Evolutionary conservation across 2,797 vertebrate species (phyloP).

Genomic region (Caiman crocodilus): DNA sequence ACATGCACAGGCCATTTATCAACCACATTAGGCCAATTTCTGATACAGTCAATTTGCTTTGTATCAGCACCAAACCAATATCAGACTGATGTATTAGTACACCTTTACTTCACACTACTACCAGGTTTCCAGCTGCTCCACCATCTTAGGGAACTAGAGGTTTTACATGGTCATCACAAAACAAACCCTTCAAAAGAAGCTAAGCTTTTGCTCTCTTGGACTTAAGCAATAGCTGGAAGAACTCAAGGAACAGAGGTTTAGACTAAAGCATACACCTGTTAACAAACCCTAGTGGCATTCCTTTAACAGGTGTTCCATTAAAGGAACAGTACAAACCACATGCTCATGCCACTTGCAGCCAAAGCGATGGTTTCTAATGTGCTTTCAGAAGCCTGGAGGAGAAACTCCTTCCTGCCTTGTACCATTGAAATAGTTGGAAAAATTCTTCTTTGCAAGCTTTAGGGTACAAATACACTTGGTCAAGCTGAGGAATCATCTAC

Average conservation of each 20-base stretch:
- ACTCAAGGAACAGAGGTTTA: not conserved
- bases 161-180: not conserved
- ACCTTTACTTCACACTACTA: no score
- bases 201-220: not conserved
- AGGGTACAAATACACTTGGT: no score
- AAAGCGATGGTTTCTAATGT: rapidly evolving
- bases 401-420: not conserved
- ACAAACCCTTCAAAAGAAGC: not conserved
- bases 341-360: not conserved
- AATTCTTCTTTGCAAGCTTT: no score
- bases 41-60: no score
- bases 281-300: not conserved
- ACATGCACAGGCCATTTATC: no score
- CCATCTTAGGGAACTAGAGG: not conserved
- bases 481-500: no score
- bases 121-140: not conserved
- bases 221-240: not conserved
- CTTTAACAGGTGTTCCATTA: not conserved
- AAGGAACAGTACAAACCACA: not conserved
- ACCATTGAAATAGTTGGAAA: no score
- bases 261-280: not conserved
- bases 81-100: no score
- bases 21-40: no score
- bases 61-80: no score
- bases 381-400: not conserved